Base-by-base conservation (phyloP, 2,888 invertebrate species). In the Acanthosepion pharaonis region DNA sequence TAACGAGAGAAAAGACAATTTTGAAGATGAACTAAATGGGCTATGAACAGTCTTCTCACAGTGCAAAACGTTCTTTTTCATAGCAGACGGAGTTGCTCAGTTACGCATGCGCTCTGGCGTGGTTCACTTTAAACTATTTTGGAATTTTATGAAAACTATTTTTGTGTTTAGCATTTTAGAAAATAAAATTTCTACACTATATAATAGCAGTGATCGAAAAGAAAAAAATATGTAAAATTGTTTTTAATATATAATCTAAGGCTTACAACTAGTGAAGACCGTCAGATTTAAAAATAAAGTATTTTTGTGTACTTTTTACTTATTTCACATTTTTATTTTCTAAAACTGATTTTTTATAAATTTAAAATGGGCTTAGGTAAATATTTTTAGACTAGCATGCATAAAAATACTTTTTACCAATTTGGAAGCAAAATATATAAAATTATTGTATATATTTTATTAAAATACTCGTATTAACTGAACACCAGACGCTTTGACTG, bases 1-100 rank as follows among this genome's bases (percentile, higher is more conserved):
- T 23, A 64, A 33, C n/a, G 78, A 9, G 18, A 78, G n/a, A 78
- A n/a, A 78, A n/a, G 78, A 5, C n/a, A 78, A 78, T 33, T 78
- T 78, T n/a, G 78, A n/a, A 28, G 78, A 78, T 28, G n/a, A 78
- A 78, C 28, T n/a, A n/a, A 64, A n/a, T 28, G 78, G n/a, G 78
- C 11, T 9, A 78, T 78, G n/a, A n/a, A 78, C 78, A 33, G 33
- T n/a, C 78, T 78, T 78, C 33, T 78, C 20, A 20, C 55, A 55
- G 20, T 55, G 55, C 20, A 55, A 55, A 55, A 55, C 55, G 55
- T 42, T 51, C 64, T 64, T 64, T 64, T 28, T 64, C 64, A 23
- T 78, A 78, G 78, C 78, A 78, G 78, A 78, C 78, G 78, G 78
- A 78, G 78, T 78, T 33, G 78, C 78, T 78, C 78, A 33, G n/a